phyloP scores from a whole-genome alignment of 1,140 invertebrate species.

The Pantala flavescens region DNA sequence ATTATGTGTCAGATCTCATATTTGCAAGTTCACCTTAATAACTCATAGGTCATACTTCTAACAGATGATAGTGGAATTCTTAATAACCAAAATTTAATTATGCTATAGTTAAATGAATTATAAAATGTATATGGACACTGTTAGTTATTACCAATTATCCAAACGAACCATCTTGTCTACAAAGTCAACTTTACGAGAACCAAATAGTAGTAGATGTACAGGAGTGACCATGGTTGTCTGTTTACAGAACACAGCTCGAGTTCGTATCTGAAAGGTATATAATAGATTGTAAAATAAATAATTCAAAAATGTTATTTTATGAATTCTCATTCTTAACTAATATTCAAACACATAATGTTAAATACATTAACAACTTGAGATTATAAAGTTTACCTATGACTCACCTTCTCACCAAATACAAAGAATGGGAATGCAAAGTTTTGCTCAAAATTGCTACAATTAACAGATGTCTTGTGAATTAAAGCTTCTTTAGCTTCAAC shows the following conservation, averaged over 20 bases:
- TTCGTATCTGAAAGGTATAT: slow-evolving; percentile 56
- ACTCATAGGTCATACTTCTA: too few species aligned
- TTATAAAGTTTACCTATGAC: too few species aligned
- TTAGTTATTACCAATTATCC: slow-evolving; percentile 62
- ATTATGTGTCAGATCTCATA: slow-evolving; percentile 13
- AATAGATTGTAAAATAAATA: background rate
- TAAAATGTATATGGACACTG: background rate
- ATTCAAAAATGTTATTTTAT: too few species aligned
- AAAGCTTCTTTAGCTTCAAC: slow-evolving; percentile 89
- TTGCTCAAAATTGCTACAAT: slow-evolving; percentile 76
- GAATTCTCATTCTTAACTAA: too few species aligned
- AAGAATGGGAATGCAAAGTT: slow-evolving; percentile 91
- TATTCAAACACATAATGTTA: too few species aligned
- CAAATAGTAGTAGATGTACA: slow-evolving; percentile 86
- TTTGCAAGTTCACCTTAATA: too few species aligned
- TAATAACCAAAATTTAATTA: too few species aligned
- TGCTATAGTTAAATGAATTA: too few species aligned
- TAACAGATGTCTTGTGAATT: slow-evolving; percentile 94
- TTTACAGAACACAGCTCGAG: slow-evolving; percentile 91
- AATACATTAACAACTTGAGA: background rate
- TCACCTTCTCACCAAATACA: slow-evolving; percentile 92
- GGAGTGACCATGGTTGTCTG: slow-evolving; percentile 95
- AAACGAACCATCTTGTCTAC: slow-evolving; percentile 61
- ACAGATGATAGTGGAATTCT: too few species aligned
- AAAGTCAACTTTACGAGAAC: slow-evolving; percentile 70